Percentiles rank a stretch among this genome's conserved stretches.
phyloP scores from a whole-genome alignment of 2,113 vertebrate species.

The Calidris pugnax region DNA sequence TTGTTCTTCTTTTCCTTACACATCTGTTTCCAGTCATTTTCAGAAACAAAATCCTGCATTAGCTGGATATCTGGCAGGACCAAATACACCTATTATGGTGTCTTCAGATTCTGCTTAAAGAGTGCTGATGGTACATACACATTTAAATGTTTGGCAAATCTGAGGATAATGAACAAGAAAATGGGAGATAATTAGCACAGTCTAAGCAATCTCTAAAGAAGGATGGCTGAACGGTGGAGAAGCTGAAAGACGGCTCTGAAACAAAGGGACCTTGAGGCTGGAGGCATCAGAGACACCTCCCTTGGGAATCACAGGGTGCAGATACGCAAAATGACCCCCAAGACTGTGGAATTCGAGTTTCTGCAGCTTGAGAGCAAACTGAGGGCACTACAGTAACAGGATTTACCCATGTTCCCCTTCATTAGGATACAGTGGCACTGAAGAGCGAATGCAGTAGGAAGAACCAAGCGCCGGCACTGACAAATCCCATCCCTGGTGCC shows the following conservation, averaged over 20 bases:
- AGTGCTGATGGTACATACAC: not conserved
- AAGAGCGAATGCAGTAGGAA: fast-evolving
- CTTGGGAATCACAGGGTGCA: not conserved
- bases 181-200: not conserved
- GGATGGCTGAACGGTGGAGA: not conserved
- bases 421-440: fast-evolving
- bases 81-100: not conserved
- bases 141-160: not conserved
- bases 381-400: fast-evolving
- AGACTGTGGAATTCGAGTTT: not conserved
- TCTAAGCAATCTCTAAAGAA: not conserved
- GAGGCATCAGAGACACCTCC: not conserved
- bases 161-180: not conserved
- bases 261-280: not conserved
- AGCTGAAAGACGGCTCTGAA: not conserved
- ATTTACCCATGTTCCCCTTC: fast-evolving
- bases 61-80: not conserved
- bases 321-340: not conserved
- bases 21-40: not conserved
- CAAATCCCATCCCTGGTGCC: not conserved
- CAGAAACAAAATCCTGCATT: not conserved
- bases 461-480: fast-evolving
- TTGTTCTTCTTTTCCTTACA: not conserved
- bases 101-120: not conserved
- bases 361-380: not conserved